Evolutionary conservation across 2,888 invertebrate genomes (phyloP), one percentile per base, ranked within the genome.

Genomic region (Cremastinae sp.): DNA sequence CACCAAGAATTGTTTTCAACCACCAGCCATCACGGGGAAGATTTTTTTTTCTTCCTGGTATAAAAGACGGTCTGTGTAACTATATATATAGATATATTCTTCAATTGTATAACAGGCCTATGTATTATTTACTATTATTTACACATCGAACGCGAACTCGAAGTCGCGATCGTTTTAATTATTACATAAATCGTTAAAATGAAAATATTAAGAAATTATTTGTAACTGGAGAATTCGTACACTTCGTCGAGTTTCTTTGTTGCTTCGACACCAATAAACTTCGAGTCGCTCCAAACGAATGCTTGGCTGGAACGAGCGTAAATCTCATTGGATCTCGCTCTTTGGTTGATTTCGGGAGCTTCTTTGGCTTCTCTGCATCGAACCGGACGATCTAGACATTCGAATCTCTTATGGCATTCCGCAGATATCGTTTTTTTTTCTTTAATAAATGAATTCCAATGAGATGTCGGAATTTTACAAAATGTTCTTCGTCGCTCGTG

Each of bases 81-180:
- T 28, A 28, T 28, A 28, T 28, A 28, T 28, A 3, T 28, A 28
- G 2, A 49, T 62, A 62, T 64, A 61, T 58, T 61, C 22, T 59
- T 64, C 16, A 28, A 64, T 74, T 56, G 36, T 62, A 41, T 68
- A 53, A 58, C 66, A 61, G 41, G 61, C 36, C 38, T 47, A 58
- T 59, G 71, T 54, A 49, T 66, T 65, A 64, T 64, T 71, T 38
- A 9, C 22, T 51, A 61, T 56, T 51, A 56, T 74, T 69, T 64
- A 49, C 62, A 74, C 62, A 59, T 22, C 59, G 43, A 41, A 43
- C 56, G 41, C 34, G 47, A 54, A 34, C 34, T 14, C 54, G 34
- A 54, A n/a, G 18, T 53, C n/a, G 53, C 22, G 54, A 9, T 28
- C 14, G 41, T 61, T 28, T 61, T 28, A 45, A 53, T 28, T 5